These are phyloP conservation scores for Orchestes rusci DNA, from an alignment of 2,888 invertebrate species.

Conservation along the genomic window DNA sequence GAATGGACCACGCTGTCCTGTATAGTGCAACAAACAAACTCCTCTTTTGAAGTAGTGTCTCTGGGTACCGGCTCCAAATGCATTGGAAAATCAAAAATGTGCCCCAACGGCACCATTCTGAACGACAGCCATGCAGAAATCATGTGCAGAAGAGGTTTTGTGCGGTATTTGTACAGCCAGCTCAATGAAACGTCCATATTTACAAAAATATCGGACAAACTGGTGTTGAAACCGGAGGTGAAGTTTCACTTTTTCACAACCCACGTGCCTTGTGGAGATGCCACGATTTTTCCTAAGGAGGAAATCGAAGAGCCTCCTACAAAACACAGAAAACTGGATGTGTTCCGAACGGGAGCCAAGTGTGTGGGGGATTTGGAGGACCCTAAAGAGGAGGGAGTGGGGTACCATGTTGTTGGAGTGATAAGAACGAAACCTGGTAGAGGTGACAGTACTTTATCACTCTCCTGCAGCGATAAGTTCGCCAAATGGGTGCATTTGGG, in stretches of 20 bases:
- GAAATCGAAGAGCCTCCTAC: conserved; percentile 30
- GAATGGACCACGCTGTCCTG: conserved; percentile 85
- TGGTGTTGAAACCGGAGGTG: conserved; percentile 45
- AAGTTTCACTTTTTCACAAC: conserved; percentile 80
- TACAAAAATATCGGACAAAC: conserved; percentile 25
- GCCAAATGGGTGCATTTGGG: conserved; percentile 84
- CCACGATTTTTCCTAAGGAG: conserved; percentile 69
- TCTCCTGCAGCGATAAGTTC: conserved; percentile 93
- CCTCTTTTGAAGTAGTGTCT: conserved; percentile 58
- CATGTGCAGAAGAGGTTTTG: conserved; percentile 72
- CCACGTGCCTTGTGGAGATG: conserved; percentile 90
- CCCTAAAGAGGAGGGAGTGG: conserved; percentile 48
- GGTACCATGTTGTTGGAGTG: conserved; percentile 63
- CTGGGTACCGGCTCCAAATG: conserved; percentile 90
- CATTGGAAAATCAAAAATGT: conserved; percentile 64
- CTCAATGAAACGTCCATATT: conserved; percentile 27
- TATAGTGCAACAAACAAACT: conserved; percentile 52
- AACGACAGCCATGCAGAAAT: conserved; percentile 93
- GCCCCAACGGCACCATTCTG: conserved; percentile 59
- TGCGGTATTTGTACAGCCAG: conserved; percentile 67
- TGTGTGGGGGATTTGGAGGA: conserved; percentile 57
- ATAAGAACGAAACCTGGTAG: conserved; percentile 86
- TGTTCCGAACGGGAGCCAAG: conserved; percentile 87
- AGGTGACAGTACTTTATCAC: conserved; percentile 79
- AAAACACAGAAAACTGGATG: conserved; percentile 31